A percentile compares a stretch with the other conserved stretches of the same genome.
These are phyloP conservation scores for Tetramorium parvispinum DNA, from an alignment of 1,140 invertebrate genomes.

Conservation along the genomic window DNA sequence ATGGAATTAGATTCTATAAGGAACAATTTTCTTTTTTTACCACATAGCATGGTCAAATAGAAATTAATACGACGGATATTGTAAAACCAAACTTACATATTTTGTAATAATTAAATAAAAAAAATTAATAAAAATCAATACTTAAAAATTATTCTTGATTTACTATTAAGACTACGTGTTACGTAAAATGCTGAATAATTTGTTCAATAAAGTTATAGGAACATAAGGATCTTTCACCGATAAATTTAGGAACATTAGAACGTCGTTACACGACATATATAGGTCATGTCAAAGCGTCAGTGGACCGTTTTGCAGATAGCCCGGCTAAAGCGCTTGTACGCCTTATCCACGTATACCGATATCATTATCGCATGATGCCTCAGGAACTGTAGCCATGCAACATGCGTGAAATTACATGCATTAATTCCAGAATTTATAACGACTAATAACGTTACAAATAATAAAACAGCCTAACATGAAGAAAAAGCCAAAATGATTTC, in stretches of 20 bases:
- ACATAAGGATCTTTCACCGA: background rate
- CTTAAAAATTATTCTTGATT: background rate
- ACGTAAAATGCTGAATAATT: background rate
- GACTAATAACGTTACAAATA: conserved; percentile 15
- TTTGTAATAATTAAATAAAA: background rate
- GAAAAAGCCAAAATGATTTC: background rate
- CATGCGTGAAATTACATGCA: conserved; percentile 37
- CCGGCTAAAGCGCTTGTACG: conserved; percentile 28
- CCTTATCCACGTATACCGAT: conserved; percentile 25
- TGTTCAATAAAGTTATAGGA: background rate
- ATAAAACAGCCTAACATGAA: background rate
- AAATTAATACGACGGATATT: background rate
- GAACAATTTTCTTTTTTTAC: background rate
- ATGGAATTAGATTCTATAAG: background rate
- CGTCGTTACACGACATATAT: conserved; percentile 10
- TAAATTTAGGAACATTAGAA: conserved; percentile 7
- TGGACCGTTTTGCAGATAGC: conserved; percentile 51
- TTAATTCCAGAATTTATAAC: conserved; percentile 5
- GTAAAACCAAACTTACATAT: background rate
- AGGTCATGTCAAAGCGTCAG: conserved; percentile 46
- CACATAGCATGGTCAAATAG: background rate
- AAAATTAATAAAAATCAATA: background rate
- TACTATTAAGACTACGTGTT: background rate
- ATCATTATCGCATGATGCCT: conserved; percentile 37
- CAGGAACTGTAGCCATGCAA: conserved; percentile 10